Evolutionary conservation across 2,113 vertebrate species (phyloP).

Genomic region (Ageneiosus marmoratus): DNA sequence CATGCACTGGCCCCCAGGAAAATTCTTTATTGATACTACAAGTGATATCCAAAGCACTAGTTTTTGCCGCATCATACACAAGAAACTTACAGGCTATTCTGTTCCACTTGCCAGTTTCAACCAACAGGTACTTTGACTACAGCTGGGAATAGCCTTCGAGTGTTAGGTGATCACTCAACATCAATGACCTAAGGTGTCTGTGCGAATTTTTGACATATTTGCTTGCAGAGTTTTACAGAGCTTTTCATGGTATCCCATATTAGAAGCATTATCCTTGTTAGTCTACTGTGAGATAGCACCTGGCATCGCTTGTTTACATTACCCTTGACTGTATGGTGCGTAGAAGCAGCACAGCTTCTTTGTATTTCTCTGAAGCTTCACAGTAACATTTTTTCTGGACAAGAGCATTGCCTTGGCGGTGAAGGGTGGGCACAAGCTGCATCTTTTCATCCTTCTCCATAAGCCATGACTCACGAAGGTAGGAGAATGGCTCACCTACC

Average conservation of each 20-base stretch:
- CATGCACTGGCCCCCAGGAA: background rate
- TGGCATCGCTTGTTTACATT: background rate
- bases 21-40: background rate
- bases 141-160: background rate
- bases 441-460: conserved; percentile 89
- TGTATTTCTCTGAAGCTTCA: conserved; percentile 79
- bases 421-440: conserved; percentile 74
- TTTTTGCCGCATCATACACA: background rate
- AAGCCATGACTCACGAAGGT: conserved; percentile 86
- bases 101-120: background rate
- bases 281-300: background rate
- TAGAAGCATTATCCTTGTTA: background rate
- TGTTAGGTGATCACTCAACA: background rate
- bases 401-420: conserved; percentile 80
- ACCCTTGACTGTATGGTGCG: conserved; percentile 85
- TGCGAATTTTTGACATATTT: background rate
- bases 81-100: background rate
- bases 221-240: background rate
- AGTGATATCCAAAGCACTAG: background rate
- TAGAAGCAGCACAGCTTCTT: conserved; percentile 84
- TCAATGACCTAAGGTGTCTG: background rate
- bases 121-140: background rate
- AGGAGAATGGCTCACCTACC: conserved; percentile 83
- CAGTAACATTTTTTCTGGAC: conserved; percentile 75
- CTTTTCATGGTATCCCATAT: background rate